These are phyloP conservation scores for Phyllostomus hastatus DNA, from an alignment of 2,113 vertebrate species.

Conservation along the genomic window DNA sequence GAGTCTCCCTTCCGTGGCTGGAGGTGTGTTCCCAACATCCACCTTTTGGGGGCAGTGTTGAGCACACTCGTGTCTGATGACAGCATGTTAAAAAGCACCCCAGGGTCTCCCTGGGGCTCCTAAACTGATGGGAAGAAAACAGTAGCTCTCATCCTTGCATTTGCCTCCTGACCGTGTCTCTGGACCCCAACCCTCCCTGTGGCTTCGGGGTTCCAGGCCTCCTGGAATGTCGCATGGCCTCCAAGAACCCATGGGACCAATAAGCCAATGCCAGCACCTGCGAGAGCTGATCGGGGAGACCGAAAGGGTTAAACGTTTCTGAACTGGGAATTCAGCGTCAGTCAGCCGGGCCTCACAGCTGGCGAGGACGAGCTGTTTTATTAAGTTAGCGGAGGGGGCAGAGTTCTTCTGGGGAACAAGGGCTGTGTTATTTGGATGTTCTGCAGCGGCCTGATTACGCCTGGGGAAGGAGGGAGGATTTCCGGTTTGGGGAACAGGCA, in stretches of 20 bases:
- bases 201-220: neutral
- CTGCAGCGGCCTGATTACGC: constrained; percentile 7
- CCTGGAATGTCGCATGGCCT: neutral
- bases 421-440: neutral
- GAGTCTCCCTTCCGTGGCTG: neutral
- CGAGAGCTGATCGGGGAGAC: neutral
- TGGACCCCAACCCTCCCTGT: neutral
- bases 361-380: neutral
- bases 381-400: neutral
- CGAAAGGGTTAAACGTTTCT: neutral
- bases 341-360: neutral
- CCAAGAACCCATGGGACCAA: neutral
- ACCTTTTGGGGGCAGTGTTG: neutral
- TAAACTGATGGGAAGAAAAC: neutral
- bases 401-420: neutral
- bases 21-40: neutral
- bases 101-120: neutral
- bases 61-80: neutral
- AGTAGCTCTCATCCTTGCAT: neutral
- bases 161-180: neutral
- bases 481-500: constrained; percentile 12
- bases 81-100: neutral
- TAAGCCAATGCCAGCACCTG: neutral
- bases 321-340: neutral
- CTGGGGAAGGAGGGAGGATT: constrained; percentile 17